Conservation (phyloP, 2,797 vertebrate species). For the Cryptoblepharus egeriae region DNA sequence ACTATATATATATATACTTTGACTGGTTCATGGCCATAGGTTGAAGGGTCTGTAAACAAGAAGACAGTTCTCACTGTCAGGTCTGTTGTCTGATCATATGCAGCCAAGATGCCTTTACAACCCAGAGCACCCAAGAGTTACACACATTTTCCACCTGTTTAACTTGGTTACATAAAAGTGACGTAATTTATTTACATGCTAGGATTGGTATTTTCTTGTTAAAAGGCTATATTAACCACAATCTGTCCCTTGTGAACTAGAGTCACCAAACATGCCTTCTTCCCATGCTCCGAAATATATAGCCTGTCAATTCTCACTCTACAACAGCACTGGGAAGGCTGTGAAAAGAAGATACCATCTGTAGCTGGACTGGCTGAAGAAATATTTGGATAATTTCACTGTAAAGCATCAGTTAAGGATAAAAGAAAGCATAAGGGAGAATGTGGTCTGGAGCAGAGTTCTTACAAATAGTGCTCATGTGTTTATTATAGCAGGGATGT, state of each 20-base stretch:
- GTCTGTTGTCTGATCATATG: neutral
- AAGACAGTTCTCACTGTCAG: neutral
- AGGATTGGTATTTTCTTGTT: constrained; percentile 33
- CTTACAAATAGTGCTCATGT: neutral
- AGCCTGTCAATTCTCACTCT: neutral
- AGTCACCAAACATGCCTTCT: neutral
- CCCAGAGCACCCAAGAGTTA: constrained; percentile 48
- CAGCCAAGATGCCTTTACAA: constrained; percentile 41
- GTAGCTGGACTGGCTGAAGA: neutral
- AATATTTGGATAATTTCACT: neutral
- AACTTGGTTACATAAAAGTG: constrained; percentile 47
- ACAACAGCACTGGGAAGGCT: neutral
- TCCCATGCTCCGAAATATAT: constrained; percentile 7
- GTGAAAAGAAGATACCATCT: neutral
- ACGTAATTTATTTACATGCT: constrained; percentile 66
- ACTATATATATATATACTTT: neutral
- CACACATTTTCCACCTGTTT: constrained; percentile 60
- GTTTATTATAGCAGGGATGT: neutral
- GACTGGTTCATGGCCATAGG: neutral
- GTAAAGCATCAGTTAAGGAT: neutral
- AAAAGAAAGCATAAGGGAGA: neutral
- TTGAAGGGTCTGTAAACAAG: neutral
- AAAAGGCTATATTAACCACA: constrained; percentile 51
- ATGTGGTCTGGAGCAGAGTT: neutral
- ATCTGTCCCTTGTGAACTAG: constrained; percentile 16